Evolutionary conservation across 1,140 invertebrate genomes (phyloP).

Genomic region (Ridgeia piscesae): DNA sequence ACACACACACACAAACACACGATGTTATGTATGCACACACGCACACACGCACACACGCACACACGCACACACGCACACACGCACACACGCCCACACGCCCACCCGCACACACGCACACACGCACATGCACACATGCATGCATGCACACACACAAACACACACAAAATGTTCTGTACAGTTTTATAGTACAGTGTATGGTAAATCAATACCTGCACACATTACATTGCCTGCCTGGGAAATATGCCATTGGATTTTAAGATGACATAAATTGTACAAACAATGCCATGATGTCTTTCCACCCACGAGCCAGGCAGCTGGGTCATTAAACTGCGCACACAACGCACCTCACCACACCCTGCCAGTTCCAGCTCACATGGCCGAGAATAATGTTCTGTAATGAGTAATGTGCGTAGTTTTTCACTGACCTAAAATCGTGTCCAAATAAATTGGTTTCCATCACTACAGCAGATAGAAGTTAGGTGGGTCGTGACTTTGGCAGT

Average conservation of each 20-base stretch:
- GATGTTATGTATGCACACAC: too few species aligned
- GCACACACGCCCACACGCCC: too few species aligned
- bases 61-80: too few species aligned
- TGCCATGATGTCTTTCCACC: not conserved
- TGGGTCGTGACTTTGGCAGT: not conserved
- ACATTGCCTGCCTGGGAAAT: not conserved
- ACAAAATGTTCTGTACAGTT: not conserved
- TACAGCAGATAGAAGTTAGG: not conserved
- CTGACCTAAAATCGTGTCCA: not conserved
- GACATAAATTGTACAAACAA: not conserved
- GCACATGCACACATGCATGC: too few species aligned
- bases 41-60: too few species aligned
- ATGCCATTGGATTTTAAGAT: slow-evolving; percentile 1
- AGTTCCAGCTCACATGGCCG: not conserved
- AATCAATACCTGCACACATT: not conserved
- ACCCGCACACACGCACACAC: too few species aligned
- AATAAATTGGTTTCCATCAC: not conserved
- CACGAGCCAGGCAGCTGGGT: not conserved
- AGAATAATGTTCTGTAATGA: not conserved
- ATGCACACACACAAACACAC: too few species aligned
- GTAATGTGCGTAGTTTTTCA: not conserved
- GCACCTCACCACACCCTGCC: too few species aligned
- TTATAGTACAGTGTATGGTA: not conserved
- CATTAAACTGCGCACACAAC: not conserved
- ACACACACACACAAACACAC: too few species aligned